Evolutionary conservation across 35 echinoderm and acorn worm genomes (phyloP).

Genomic region (Hemicentrotus pulcherrimus): DNA sequence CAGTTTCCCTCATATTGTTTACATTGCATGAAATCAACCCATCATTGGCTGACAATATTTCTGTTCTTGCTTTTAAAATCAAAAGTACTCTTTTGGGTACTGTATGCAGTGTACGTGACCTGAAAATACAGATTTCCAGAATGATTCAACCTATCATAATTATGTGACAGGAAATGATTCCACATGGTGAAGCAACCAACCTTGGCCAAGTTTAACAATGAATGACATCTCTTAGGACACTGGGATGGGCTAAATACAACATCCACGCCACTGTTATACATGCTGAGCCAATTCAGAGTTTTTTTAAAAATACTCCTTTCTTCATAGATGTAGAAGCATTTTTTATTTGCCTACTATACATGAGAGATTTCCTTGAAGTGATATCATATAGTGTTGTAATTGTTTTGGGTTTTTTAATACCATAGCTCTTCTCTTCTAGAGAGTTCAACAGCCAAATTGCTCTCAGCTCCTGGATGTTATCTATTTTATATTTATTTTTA

Average conservation of each 20-base stretch:
- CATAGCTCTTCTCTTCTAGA: no score
- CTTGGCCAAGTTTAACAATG: slow-evolving; percentile 9
- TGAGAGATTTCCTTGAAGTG: neutral
- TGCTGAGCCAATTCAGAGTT: neutral
- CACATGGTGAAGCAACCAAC: slow-evolving; percentile 8
- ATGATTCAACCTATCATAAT: neutral
- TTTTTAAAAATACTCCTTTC: neutral
- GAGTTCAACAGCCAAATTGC: no score
- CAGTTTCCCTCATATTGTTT: no score
- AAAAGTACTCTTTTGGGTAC: neutral
- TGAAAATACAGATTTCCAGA: neutral
- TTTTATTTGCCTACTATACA: neutral
- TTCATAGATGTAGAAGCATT: neutral
- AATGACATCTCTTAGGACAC: neutral
- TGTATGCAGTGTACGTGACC: neutral
- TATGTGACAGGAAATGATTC: slow-evolving; percentile 18
- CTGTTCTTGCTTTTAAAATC: neutral
- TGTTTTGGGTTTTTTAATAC: no score
- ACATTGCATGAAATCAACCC: no score
- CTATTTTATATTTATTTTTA: no score
- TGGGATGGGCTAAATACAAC: neutral
- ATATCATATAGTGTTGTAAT: neutral
- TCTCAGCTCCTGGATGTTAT: no score
- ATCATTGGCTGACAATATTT: no score
- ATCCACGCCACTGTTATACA: neutral